Conservation (phyloP, 2,888 invertebrate genomes). For the Heliconius sara region DNA sequence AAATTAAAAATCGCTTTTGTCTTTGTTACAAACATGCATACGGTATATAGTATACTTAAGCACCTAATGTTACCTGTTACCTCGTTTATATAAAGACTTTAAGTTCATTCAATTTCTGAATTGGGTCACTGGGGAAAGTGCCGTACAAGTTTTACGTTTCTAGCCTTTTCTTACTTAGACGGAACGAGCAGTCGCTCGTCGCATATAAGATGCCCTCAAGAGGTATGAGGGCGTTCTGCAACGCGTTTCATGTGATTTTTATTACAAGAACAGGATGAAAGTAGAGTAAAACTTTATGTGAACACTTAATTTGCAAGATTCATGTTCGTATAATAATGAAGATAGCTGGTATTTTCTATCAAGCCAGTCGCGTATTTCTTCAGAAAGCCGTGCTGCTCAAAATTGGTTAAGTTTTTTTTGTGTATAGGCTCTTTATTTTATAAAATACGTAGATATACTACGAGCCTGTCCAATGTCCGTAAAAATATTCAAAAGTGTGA, state of each 20-base stretch:
- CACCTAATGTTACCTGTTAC: slow-evolving; percentile 6
- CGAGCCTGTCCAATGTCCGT: not conserved
- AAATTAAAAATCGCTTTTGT: slow-evolving; percentile 4
- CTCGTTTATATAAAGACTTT: slow-evolving; percentile 26
- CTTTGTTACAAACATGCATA: not conserved
- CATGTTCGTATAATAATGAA: slow-evolving; percentile 9
- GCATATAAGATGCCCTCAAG: slow-evolving; percentile 39
- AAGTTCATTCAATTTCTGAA: slow-evolving; percentile 34
- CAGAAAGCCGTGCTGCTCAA: not conserved
- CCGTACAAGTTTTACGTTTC: slow-evolving; percentile 42
- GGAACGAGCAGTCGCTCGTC: slow-evolving; percentile 38
- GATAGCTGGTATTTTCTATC: not conserved
- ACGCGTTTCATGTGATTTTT: slow-evolving; percentile 37
- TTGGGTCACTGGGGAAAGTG: slow-evolving; percentile 43
- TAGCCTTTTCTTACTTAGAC: slow-evolving; percentile 37
- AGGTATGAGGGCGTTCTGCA: slow-evolving; percentile 32
- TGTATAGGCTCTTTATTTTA: not conserved
- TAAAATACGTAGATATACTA: not conserved
- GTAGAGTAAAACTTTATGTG: slow-evolving; percentile 32
- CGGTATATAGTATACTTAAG: too few species aligned
- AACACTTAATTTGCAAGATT: slow-evolving; percentile 30
- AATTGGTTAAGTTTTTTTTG: not conserved
- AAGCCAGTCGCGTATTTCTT: not conserved
- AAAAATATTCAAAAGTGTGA: not conserved
- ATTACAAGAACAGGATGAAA: slow-evolving; percentile 38